Conservation (phyloP, 2,797 vertebrate genomes). For the Channa striata region DNA sequence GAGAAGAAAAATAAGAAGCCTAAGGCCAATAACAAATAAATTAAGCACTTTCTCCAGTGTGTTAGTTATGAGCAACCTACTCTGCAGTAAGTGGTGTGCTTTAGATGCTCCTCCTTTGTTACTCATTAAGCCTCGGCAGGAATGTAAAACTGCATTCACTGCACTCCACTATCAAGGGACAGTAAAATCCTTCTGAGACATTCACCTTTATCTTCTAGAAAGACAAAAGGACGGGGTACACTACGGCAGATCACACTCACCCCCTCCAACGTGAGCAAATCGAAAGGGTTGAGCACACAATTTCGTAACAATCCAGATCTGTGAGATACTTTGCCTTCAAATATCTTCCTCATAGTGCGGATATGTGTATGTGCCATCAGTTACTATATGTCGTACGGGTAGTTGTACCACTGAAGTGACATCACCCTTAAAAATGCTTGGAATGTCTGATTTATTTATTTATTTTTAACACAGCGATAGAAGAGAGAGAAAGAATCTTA, state of each 20-base stretch:
- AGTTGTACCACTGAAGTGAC: neutral
- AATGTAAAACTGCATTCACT: conserved; percentile 41
- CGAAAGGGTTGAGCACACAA: neutral
- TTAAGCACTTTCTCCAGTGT: neutral
- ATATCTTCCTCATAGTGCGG: conserved; percentile 30
- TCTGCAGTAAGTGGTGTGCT: conserved; percentile 22
- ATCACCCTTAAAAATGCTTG: neutral
- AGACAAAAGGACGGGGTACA: conserved; percentile 9
- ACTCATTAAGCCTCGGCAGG: conserved; percentile 66
- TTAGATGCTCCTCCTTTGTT: conserved; percentile 48
- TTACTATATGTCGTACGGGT: neutral
- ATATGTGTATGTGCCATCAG: conserved; percentile 15
- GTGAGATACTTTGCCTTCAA: conserved; percentile 27
- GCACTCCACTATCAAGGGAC: conserved; percentile 5
- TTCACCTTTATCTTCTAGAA: conserved; percentile 36
- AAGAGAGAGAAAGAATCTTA: neutral
- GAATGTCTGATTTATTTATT: no score
- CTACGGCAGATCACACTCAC: neutral
- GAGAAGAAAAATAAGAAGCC: neutral
- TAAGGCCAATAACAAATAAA: neutral
- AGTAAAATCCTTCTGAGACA: conserved; percentile 32
- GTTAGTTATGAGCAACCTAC: conserved; percentile 4
- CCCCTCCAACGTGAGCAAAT: conserved; percentile 13
- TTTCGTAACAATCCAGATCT: conserved; percentile 6
- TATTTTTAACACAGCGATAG: neutral